phyloP scores from a whole-genome alignment of 2,797 vertebrate species.

The Premnoplex brunnescens region DNA sequence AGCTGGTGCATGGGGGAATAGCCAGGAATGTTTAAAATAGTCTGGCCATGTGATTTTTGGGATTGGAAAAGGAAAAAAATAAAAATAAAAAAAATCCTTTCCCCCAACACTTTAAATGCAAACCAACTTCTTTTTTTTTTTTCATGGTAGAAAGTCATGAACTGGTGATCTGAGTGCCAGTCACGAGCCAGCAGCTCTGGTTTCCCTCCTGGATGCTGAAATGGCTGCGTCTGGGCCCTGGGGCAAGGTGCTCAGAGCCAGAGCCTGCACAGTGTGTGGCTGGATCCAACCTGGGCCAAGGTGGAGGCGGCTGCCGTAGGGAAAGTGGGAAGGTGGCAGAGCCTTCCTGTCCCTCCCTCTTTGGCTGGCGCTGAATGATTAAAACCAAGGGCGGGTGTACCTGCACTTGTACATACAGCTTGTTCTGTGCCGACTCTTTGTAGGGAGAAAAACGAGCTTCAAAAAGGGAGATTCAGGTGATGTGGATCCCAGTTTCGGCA shows the following conservation, averaged over 20 bases:
- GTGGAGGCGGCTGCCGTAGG: not conserved
- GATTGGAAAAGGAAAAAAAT: constrained; percentile 13
- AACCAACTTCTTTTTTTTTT: not conserved
- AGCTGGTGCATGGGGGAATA: constrained; percentile 67
- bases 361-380: constrained; percentile 58
- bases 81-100: not conserved
- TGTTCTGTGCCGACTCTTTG: not conserved
- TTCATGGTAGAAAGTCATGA: not conserved
- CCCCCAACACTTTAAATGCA: not conserved
- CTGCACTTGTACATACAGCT: constrained; percentile 20
- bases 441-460: not conserved
- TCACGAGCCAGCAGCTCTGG: constrained; percentile 28
- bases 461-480: rapidly evolving
- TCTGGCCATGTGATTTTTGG: constrained; percentile 63
- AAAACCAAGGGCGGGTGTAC: constrained; percentile 1
- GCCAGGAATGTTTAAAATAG: constrained; percentile 71
- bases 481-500: not conserved
- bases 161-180: constrained; percentile 6
- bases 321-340: not conserved
- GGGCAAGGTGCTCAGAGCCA: not conserved
- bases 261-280: not conserved
- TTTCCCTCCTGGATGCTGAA: constrained; percentile 42
- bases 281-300: constrained; percentile 13
- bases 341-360: constrained; percentile 32
- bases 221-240: not conserved